These are phyloP conservation scores for Sminthurinus signatus DNA, from an alignment of 1,140 invertebrate genomes.

Conservation along the genomic window DNA sequence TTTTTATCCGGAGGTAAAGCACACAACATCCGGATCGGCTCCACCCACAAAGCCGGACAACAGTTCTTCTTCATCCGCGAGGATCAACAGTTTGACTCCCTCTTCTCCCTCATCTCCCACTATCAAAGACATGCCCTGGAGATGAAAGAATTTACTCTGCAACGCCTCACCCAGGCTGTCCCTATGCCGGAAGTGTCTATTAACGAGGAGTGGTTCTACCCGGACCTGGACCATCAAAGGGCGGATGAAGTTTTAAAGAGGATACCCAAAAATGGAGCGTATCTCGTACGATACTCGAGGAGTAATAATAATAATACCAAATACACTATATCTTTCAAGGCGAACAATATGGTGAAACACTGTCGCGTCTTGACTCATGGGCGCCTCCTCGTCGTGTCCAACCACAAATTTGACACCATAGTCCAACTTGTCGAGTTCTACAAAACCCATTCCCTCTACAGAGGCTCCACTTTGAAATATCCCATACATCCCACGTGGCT, in stretches of 20 bases:
- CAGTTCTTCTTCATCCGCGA: too few species aligned
- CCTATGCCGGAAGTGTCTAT: too few species aligned
- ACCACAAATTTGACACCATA: constrained; percentile 86
- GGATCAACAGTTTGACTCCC: constrained; percentile 93
- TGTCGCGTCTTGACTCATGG: constrained; percentile 88
- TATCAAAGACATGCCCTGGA: too few species aligned
- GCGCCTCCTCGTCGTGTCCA: constrained; percentile 79
- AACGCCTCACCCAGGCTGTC: too few species aligned
- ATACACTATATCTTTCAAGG: constrained; percentile 51
- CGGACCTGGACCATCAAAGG: too few species aligned
- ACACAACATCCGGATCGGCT: constrained; percentile 77
- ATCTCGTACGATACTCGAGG: too few species aligned
- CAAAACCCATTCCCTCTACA: constrained; percentile 79
- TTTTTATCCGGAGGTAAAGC: constrained; percentile 62
- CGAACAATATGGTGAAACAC: constrained; percentile 88
- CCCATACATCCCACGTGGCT: constrained; percentile 24
- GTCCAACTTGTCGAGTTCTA: constrained; percentile 86
- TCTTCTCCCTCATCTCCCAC: constrained; percentile 72
- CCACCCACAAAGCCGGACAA: too few species aligned
- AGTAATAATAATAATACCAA: not conserved
- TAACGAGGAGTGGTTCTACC: too few species aligned
- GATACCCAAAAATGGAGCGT: too few species aligned
- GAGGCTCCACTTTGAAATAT: constrained; percentile 66
- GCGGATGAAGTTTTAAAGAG: too few species aligned
- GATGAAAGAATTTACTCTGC: too few species aligned